phyloP scores from a whole-genome alignment of 2,797 vertebrate genomes.

The Anguilla megastoma region DNA sequence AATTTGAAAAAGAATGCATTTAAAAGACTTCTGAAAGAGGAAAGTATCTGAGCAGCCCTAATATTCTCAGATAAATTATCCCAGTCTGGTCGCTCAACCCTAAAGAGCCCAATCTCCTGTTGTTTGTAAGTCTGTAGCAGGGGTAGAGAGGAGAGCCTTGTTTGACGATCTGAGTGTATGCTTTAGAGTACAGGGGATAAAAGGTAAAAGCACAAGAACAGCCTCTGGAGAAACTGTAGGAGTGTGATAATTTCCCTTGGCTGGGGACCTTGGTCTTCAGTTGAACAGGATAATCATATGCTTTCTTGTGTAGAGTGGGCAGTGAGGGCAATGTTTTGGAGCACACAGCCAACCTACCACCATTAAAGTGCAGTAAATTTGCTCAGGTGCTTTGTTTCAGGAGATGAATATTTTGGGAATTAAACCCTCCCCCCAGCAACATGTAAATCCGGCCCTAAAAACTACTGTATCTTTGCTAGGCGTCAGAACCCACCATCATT shows the following conservation, averaged over 20 bases:
- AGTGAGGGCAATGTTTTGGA: not conserved
- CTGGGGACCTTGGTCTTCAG: not conserved
- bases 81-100: not conserved
- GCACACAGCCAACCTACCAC: not conserved
- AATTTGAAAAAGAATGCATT: too few species aligned
- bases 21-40: not conserved
- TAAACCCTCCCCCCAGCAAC: not conserved
- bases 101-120: not conserved
- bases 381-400: not conserved
- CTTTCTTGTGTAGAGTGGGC: not conserved
- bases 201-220: not conserved
- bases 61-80: not conserved
- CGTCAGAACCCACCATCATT: not conserved
- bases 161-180: not conserved
- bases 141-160: not conserved
- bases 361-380: not conserved
- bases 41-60: not conserved
- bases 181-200: not conserved
- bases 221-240: not conserved
- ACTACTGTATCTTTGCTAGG: not conserved
- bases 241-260: not conserved
- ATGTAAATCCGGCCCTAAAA: not conserved
- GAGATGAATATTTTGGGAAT: not conserved
- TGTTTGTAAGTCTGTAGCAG: not conserved
- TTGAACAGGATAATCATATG: not conserved